A percentile compares a stretch with the other conserved stretches of the same genome.
These are phyloP conservation scores for Pomacea canaliculata DNA, from an alignment of 2,888 invertebrate genomes.

Conservation along the genomic window DNA sequence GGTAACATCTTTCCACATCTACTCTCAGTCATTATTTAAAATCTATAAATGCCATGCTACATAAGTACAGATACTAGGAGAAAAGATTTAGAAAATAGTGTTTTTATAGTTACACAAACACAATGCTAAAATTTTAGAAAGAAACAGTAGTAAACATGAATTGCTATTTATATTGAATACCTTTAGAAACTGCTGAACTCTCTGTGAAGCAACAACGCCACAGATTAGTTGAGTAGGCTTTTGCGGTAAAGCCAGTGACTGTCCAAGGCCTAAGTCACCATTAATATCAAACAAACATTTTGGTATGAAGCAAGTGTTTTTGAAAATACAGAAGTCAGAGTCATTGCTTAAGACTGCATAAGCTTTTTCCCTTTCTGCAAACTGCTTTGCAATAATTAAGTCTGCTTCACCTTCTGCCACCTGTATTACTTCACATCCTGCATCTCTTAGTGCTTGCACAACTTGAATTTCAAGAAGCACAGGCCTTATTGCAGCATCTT, in stretches of 20 bases:
- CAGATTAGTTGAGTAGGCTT: constrained; percentile 52
- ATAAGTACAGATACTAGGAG: too few relatives aligned
- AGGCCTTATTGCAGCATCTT: constrained; percentile 51
- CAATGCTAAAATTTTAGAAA: background rate
- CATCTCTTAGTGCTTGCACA: constrained; percentile 46
- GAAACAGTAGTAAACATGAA: too few relatives aligned
- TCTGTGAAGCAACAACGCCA: constrained; percentile 51
- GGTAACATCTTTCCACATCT: too few relatives aligned
- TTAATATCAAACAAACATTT: constrained; percentile 60
- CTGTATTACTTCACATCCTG: constrained; percentile 58
- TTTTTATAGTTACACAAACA: background rate
- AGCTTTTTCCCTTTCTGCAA: constrained; percentile 54
- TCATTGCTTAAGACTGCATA: constrained; percentile 64
- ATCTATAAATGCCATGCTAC: too few relatives aligned
- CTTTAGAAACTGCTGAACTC: constrained; percentile 48
- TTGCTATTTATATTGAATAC: constrained; percentile 31
- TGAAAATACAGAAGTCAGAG: constrained; percentile 65
- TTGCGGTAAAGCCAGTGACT: constrained; percentile 42
- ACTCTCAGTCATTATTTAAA: too few relatives aligned
- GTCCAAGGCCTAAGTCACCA: constrained; percentile 57
- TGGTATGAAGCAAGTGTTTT: constrained; percentile 55
- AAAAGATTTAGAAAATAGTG: background rate
- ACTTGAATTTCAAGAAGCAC: constrained; percentile 62
- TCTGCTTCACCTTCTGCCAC: constrained; percentile 60
- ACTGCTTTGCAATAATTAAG: constrained; percentile 51